Base-by-base conservation (phyloP, 1,140 invertebrate genomes). In the Fopius arisanus region DNA sequence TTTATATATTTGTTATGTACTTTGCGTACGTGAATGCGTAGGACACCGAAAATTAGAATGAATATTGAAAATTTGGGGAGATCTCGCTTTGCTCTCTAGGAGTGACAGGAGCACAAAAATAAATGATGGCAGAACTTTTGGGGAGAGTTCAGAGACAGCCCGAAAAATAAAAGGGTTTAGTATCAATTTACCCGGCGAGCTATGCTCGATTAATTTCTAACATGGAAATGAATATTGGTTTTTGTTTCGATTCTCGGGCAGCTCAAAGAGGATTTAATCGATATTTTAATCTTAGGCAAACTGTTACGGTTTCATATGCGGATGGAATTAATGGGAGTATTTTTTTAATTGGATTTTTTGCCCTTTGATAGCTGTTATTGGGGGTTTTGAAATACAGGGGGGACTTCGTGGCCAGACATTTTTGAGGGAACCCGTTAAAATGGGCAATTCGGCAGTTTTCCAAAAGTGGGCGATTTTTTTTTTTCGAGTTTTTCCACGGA, bases 111-210 rank as follows among this genome's bases (percentile, higher is more conserved):
- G 59, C 62, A n/a, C n/a, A n/a, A n/a, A n/a, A n/a, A n/a, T n/a
- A n/a, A n/a, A n/a, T n/a, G n/a, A n/a, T n/a, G n/a, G n/a, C n/a
- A n/a, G n/a, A n/a, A n/a, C n/a, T n/a, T n/a, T n/a, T n/a, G n/a
- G n/a, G n/a, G n/a, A n/a, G n/a, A n/a, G n/a, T n/a, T 31, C 29
- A 73, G 71, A 31, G 63, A 40, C 19, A 66, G 31, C 51, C 62
- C 40, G 70, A 71, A 72, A 72, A 31, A 31, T 31, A 31, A 31
- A 31, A 31, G 29, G 70, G 21, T 72, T 72, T 72, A 65, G 65
- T 72, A 72, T 59, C 70, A 65, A 66, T 62, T 10, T 43, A 23
- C 23, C 71, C 12, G n/a, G 65, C 37, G 37, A n/a, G 59, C 26
- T 26, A 63, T 16, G 59, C 59, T 29, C 59, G 28, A 63, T 63